Evolutionary conservation across 2,888 invertebrate genomes (phyloP), one percentile per base, ranked within the genome.

Genomic region (Anthoptus insignis): DNA sequence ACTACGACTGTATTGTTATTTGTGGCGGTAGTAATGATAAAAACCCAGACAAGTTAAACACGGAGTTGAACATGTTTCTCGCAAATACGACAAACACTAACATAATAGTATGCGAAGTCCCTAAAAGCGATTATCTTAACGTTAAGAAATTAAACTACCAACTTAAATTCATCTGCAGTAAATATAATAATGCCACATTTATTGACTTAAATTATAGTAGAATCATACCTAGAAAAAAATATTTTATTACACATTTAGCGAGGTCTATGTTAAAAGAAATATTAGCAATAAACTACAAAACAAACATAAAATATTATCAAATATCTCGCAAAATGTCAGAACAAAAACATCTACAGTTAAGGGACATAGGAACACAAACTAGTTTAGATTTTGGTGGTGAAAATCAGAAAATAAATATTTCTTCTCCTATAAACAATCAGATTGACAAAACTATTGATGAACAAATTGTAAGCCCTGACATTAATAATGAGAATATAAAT

Each of bases 81-180:
- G 22, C 24, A 2, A 47, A 13, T 47, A 4, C 7, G 13, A 9
- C 11, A 3, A 24, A 49, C 14, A 49, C 49, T 8, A 49, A 49
- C 21, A 14, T 49, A 7, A 49, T 27, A n/a, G 14, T 49, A n/a
- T 13, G 49, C 7, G 49, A 49, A 14, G 14, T 14, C n/a, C 47
- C 24, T 5, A 47, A 22, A n/a, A 47, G 24, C n/a, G 9, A 47
- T 3, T 14, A 27, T 14, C 24, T 49, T 2, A 24, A 27, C 3
- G 27, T 49, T n/a, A 49, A 49, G 27, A 49, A 49, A 27, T 8
- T 49, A 27, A 49, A 49, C 21, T 49, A 49, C 14, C 49, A 49
- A 8, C 21, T 49, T 8, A 27, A 14, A 27, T 27, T 49, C 14
- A 49, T 11, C 4, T 27, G 49, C 14, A 49, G 8, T 8, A 27